Evolutionary conservation across 2,888 invertebrate genomes (phyloP).

Genomic region (Anarsia innoxiella): DNA sequence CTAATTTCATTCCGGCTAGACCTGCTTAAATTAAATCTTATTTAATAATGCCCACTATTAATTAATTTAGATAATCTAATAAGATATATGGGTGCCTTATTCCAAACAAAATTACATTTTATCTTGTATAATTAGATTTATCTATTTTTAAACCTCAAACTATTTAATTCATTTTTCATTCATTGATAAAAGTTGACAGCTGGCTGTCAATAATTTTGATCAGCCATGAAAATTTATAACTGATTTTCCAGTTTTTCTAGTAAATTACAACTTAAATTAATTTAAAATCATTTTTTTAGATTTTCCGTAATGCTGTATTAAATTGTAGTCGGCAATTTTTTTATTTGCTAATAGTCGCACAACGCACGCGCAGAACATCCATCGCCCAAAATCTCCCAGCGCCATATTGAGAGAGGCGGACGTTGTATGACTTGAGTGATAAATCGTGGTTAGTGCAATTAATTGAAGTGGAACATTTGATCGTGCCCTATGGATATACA

Average conservation of each 20-base stretch:
- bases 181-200: constrained; percentile 21
- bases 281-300: constrained; percentile 27
- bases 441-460: constrained; percentile 73
- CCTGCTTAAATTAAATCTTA: too few species aligned
- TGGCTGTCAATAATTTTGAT: constrained; percentile 52
- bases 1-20: too few species aligned
- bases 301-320: constrained; percentile 32
- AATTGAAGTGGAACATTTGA: constrained; percentile 72
- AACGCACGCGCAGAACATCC: constrained; percentile 74
- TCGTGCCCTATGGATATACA: constrained; percentile 76
- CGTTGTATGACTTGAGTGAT: constrained; percentile 78
- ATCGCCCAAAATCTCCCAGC: constrained; percentile 77
- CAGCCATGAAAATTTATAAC: constrained; percentile 57
- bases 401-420: constrained; percentile 86
- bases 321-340: constrained; percentile 45
- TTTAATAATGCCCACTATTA: too few species aligned
- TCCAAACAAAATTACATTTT: too few species aligned
- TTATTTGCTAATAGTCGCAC: constrained; percentile 60
- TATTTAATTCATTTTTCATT: too few species aligned
- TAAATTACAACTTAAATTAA: constrained; percentile 31
- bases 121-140: too few species aligned
- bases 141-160: too few species aligned
- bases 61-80: too few species aligned
- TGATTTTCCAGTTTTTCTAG: constrained; percentile 40
- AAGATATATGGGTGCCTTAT: too few species aligned